Evolutionary conservation across 2,888 invertebrate species (phyloP).

Genomic region (Philonicus albiceps): DNA sequence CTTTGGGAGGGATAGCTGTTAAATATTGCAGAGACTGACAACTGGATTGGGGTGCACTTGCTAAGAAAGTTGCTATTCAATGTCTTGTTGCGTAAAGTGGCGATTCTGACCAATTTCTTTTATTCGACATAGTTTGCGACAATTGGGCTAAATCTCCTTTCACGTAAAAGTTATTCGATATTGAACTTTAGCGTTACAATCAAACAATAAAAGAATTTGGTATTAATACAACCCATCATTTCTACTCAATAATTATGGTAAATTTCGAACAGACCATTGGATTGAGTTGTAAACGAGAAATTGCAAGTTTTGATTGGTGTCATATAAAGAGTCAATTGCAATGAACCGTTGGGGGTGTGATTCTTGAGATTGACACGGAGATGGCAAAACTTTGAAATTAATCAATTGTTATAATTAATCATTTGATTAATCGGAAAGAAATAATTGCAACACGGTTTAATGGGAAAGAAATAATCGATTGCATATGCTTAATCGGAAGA

Average conservation of each 20-base stretch:
- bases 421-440: too few species aligned
- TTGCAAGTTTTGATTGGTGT: too few species aligned
- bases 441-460: too few species aligned
- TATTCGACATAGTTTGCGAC: not conserved
- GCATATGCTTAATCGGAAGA: too few species aligned
- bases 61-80: not conserved
- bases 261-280: too few species aligned
- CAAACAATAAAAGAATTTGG: not conserved
- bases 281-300: not conserved
- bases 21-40: not conserved
- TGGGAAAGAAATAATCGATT: too few species aligned
- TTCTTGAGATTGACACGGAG: too few species aligned
- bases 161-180: not conserved
- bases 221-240: not conserved
- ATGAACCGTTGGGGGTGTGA: too few species aligned
- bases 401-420: too few species aligned
- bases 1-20: not conserved
- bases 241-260: not conserved
- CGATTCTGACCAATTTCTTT: not conserved
- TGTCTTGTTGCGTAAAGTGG: not conserved
- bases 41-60: not conserved
- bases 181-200: not conserved
- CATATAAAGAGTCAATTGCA: too few species aligned
- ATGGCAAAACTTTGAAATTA: too few species aligned
- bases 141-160: not conserved